These are phyloP conservation scores for Heliornis fulica DNA, from an alignment of 2,113 vertebrate genomes.

Conservation along the genomic window DNA sequence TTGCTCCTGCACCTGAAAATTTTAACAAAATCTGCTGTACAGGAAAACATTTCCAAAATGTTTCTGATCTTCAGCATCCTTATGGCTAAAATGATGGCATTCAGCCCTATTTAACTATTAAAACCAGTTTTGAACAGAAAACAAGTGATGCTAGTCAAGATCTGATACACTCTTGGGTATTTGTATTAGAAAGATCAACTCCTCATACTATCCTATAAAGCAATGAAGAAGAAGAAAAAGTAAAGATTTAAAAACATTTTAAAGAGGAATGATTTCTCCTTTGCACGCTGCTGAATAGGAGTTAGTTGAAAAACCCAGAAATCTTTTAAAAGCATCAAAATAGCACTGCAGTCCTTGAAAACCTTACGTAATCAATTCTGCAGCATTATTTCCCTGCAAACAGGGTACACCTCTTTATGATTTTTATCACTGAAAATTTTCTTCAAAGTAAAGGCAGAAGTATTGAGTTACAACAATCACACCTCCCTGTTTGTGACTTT, in stretches of 20 bases:
- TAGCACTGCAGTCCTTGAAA: background rate
- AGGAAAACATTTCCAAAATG: background rate
- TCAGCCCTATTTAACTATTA: background rate
- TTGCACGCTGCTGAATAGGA: background rate
- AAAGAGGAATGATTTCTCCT: background rate
- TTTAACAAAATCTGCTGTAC: background rate
- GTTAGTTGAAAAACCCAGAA: background rate
- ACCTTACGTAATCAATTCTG: slow-evolving; percentile 2
- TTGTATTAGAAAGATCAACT: background rate
- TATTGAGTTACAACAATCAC: background rate
- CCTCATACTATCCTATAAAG: background rate
- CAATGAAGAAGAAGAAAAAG: background rate
- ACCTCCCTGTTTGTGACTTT: background rate
- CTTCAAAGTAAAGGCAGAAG: background rate
- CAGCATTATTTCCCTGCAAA: background rate
- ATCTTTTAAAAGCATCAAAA: background rate
- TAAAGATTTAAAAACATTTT: background rate
- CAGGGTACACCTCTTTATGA: background rate
- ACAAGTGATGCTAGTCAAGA: background rate
- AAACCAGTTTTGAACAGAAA: background rate
- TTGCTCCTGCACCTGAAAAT: background rate
- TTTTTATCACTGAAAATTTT: background rate
- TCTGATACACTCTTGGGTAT: background rate
- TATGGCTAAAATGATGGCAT: background rate
- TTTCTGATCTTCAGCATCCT: background rate